Evolutionary conservation across 64 coral and sea anemone species (phyloP).

Genomic region (Porites lutea): DNA sequence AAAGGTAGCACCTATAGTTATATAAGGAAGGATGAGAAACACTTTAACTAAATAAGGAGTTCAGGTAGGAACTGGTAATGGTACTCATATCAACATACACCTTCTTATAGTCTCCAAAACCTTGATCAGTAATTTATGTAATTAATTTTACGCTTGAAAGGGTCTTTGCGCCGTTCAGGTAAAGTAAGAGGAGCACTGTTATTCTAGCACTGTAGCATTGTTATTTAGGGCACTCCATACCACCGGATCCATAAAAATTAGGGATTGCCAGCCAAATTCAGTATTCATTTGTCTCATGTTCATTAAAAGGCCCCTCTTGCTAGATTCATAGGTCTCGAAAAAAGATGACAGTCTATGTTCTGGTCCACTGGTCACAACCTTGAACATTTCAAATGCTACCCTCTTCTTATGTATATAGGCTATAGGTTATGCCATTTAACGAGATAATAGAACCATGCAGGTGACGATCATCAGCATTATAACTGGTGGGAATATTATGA

Average conservation of each 20-base stretch:
- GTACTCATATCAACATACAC: too few species aligned
- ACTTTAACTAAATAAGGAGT: too few species aligned
- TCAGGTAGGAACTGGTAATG: too few species aligned
- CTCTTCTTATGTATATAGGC: neutral
- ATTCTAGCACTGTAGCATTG: neutral
- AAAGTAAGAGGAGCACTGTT: too few species aligned
- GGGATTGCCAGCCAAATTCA: neutral
- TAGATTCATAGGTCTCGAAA: slow-evolving; percentile 5
- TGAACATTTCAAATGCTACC: neutral
- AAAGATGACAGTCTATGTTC: neutral
- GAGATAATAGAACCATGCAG: neutral
- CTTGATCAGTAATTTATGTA: too few species aligned
- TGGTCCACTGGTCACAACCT: neutral
- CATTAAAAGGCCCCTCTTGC: neutral
- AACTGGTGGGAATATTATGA: too few species aligned
- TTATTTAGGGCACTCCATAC: neutral
- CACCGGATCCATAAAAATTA: neutral
- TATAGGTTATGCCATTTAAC: neutral
- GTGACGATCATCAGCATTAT: too few species aligned
- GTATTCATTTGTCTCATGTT: neutral
- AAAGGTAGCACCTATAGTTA: too few species aligned
- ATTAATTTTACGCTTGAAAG: too few species aligned
- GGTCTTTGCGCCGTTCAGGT: too few species aligned
- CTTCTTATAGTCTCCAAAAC: too few species aligned
- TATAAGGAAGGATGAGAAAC: too few species aligned